Base-by-base conservation (phyloP, 2,113 vertebrate genomes). In the Seriola quinqueradiata region DNA sequence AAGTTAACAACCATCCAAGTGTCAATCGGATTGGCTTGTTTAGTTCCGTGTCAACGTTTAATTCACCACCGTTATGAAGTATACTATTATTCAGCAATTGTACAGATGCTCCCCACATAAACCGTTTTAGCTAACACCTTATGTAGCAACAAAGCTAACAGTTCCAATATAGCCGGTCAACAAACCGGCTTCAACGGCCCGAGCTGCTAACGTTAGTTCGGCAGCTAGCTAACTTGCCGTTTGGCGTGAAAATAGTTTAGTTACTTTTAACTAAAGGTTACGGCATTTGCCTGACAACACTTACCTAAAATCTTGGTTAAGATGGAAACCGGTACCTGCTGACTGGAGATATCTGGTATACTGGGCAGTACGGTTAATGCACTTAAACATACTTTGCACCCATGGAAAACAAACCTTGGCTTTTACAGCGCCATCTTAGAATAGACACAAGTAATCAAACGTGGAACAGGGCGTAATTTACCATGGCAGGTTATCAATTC, bases 361-460 rank as follows among this genome's bases (percentile, higher is more conserved):
- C 72, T 85, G 87, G 75, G 87, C 87, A 74, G 90, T n/a, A 78
- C 88, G 89, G 86, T 87, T 95, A 93, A 94, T 75, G 89, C 93
- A 93, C 94, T 92, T 93, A 81, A 92, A 93, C 94, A 96, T 95
- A 94, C 91, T 95, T 92, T 86, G 73, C 32, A 79, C 70, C 76
- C 86, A 72, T 81, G 78, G 75, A 93, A 84, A 93, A 94, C 85
- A 93, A 92, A 89, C 84, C 81, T 66, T 14, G 75, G 68, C 79
- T 80, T 79, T 93, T 65, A 93, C 82, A 36, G 61, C 92, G 90
- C 94, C 94, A 95, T 95, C 75, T 92, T 95, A 25, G 25, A 81
- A n/a, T 34, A 94, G 93, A 32, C 91, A 0, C 25, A 36, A 72
- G 11, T 7, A 94, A 75, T 84, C 57, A 81, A 93, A 6, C 59